Evolutionary conservation across 1,140 invertebrate genomes (phyloP), one percentile per base, ranked within the genome.

Genomic region (Achroia grisella): DNA sequence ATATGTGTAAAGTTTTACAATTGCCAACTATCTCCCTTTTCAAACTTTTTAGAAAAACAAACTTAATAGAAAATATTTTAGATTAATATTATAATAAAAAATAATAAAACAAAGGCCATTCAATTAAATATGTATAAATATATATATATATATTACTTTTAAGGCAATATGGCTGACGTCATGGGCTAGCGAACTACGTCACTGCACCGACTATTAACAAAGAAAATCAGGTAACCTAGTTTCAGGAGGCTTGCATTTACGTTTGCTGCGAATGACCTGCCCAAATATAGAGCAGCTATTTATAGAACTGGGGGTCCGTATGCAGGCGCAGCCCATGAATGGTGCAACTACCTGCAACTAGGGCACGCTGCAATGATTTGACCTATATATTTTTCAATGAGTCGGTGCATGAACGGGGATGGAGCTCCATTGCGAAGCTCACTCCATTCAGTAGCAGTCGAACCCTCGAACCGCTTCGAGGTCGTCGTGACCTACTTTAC

Each of bases 381-480:
- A 84, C 80, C 80, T 81, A 84, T 71, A 67, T 84, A 79, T 79
- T 78, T 80, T 81, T 84, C 75, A 84, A 84, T 84, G 80, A 73
- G 52, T 62, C 65, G 79, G 53, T 60, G 71, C 64, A 78, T 83
- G 79, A 80, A 84, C 75, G 75, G 66, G 68, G 60, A 60, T 64
- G 62, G 68, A 62, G n/a, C n/a, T 65, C 73, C 76, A 66, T 70
- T 70, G 62, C 67, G 67, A 75, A 62, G 48, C 51, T 43, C 39
- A 49, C 59, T 79, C 62, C 79, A 83, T 84, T 84, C 80, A 84
- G 77, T 80, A 81, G 73, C 71, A 57, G 56, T 48, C 71, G 67
- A 72, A 71, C 56, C 60, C 64, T 67, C 69, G 71, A 71, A n/a
- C n/a, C n/a, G n/a, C n/a, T n/a, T 23, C 17, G 17, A 23, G 68